phyloP scores from a whole-genome alignment of 2,113 vertebrate species.

The Cettia cetti region DNA sequence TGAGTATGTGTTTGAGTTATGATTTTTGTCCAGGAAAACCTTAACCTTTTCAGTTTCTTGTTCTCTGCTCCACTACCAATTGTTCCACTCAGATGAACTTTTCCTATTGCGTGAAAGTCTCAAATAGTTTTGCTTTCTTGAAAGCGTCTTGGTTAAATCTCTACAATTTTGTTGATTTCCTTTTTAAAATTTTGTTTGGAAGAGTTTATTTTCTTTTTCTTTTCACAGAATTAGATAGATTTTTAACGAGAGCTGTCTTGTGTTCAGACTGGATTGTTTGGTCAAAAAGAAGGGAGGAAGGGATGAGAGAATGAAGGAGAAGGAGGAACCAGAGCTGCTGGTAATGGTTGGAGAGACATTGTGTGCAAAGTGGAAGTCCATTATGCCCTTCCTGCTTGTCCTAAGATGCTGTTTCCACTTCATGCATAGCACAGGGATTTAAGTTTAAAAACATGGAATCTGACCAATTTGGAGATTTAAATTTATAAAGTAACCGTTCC shows the following conservation, averaged over 20 bases:
- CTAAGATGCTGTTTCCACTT: not conserved
- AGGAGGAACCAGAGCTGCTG: not conserved
- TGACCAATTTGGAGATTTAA: not conserved
- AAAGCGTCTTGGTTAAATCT: not conserved
- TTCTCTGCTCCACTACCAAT: constrained; percentile 52
- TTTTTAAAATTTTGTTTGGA: not conserved
- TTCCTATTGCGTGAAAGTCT: constrained; percentile 48
- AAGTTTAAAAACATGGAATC: not conserved
- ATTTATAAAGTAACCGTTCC: not conserved
- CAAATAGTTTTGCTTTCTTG: constrained; percentile 21
- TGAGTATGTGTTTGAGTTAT: constrained; percentile 72
- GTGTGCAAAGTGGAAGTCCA: not conserved
- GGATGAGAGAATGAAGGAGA: not conserved
- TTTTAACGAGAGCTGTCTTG: not conserved
- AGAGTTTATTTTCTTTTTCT: not conserved
- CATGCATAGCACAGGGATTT: not conserved
- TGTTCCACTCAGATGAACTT: constrained; percentile 32
- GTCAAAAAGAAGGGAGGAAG: not conserved
- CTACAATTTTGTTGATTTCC: not conserved
- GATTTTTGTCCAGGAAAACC: constrained; percentile 64
- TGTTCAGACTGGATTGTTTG: not conserved
- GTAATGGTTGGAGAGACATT: not conserved
- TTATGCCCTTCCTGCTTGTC: not conserved
- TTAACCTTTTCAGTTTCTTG: constrained; percentile 70
- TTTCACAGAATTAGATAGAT: not conserved